Base-by-base conservation (phyloP, 1,140 invertebrate species). In the Heliconius hewitsoni region DNA sequence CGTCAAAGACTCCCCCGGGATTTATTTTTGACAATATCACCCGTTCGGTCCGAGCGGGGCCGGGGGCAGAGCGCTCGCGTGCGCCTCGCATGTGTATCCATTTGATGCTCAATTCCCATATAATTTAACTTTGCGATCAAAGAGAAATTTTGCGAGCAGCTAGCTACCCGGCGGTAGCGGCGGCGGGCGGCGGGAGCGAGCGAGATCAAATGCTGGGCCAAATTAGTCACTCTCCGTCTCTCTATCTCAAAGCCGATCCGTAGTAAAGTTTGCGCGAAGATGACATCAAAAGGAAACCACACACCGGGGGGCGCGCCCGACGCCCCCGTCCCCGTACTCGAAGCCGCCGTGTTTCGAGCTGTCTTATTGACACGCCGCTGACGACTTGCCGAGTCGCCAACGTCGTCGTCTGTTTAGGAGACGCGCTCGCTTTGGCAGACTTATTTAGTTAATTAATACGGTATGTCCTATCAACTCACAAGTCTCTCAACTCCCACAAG, bases 281-380 rank as follows among this genome's bases (percentile, higher is more conserved):
- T 94, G 93, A 94, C 93, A 94, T 94, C 93, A 94, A 94, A 94
- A 93, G 93, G 93, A 94, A 94, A 94, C 93, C 93, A 94, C 93
- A 94, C 91, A 93, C 91, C 89, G 90, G 91, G 92, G 91, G 93
- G 91, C 86, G 89, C 86, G 85, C 87, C 87, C 87, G 87, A 57
- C 87, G 82, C 89, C 86, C 90, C 85, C 89, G 81, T 84, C 88
- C 88, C 88, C 91, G 89, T 87, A 90, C 90, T 91, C 89, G 86
- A 88, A 90, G 88, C 90, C 88, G 89, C 91, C 91, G 90, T 90
- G 90, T 91, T 86, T 91, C 89, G 83, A 81, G 86, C 87, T 89
- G 92, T 91, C 93, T 94, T 94, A 93, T 94, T 93, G 93, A 94
- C 93, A 94, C 91, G 90, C 90, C 86, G 90, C 87, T 93, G 91